Conservation (phyloP, 2,888 invertebrate genomes). For the Cacoxenus indagator region DNA sequence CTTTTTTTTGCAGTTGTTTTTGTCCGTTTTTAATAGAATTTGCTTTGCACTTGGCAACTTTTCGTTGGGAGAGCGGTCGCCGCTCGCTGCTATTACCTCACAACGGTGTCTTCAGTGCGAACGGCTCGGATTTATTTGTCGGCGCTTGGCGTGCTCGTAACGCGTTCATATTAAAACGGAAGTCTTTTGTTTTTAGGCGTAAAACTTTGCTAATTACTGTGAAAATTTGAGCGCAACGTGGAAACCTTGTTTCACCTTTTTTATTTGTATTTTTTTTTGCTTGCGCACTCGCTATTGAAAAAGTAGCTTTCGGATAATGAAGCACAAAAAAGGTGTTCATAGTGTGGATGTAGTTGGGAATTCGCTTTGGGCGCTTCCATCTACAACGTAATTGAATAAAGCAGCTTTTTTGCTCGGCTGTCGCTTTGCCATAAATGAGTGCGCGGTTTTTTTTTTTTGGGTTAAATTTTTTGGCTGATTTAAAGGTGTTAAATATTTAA, state of each 20-base stretch:
- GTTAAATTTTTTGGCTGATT: background rate
- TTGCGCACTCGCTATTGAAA: background rate
- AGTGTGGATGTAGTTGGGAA: conserved; percentile 1
- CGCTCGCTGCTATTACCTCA: too few species aligned
- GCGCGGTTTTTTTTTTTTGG: background rate
- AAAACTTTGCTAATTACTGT: conserved; percentile 61
- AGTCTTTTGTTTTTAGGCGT: conserved; percentile 54
- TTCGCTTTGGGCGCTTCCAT: conserved; percentile 3
- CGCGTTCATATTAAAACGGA: conserved; percentile 35
- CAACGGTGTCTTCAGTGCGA: background rate
- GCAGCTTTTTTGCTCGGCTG: background rate
- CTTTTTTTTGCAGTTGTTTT: background rate
- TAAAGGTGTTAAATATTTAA: conserved; percentile 21
- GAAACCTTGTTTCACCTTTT: conserved; percentile 32
- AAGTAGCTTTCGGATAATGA: conserved; percentile 3
- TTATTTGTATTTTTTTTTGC: conserved; percentile 24
- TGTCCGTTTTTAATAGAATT: background rate
- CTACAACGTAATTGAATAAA: conserved; percentile 11
- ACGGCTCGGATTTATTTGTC: background rate
- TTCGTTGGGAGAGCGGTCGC: too few species aligned
- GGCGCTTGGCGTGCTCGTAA: background rate
- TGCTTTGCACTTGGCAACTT: background rate
- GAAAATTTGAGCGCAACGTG: conserved; percentile 52
- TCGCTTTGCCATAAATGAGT: background rate
- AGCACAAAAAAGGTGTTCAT: background rate